Evolutionary conservation across 2,888 invertebrate species (phyloP), one percentile per base, ranked within the genome.

Genomic region (Yponomeuta plumbellus): DNA sequence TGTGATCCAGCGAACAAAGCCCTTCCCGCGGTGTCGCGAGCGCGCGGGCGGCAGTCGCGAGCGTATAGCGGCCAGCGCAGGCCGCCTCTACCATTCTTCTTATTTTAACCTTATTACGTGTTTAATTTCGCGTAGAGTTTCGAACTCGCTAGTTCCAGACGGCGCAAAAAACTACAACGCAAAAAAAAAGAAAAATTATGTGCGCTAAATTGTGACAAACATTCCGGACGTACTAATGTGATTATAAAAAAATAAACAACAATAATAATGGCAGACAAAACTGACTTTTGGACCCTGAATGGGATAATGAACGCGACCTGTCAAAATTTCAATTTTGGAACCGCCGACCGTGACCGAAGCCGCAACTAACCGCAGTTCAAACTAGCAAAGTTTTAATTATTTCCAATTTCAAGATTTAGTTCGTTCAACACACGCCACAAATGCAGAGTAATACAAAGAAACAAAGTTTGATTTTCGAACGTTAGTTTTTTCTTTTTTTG

Each of bases 71-170:
- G 88, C 83, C 85, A 85, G 85, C 83, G 87, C 84, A 86, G 87
- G 82, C 80, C 88, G 90, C 89, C 78, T 81, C 83, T 79, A 80
- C 77, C 79, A 78, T 84, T 85, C 84, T 80, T 84, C 84, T 88
- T 88, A 85, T 86, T 86, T 87, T 89, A 52, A 81, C 77, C 64
- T 68, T 65, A 80, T 90, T 90, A 89, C 90, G 90, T 85, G 88
- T 90, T 91, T 90, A 83, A 83, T 89, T 91, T 90, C 90, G 90
- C 88, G 90, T 89, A 88, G 85, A 83, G 82, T 77, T 85, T 86
- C 86, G 88, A 87, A 87, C 88, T 65, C 79, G 87, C 84, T 85
- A 80, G 83, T 80, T 77, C 66, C 44, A 79, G 77, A 80, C 81
- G 82, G 81, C 85, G 86, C 84, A 84, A 78, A 80, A 85, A 62